These are phyloP conservation scores for Flexamia atlantica DNA, from an alignment of 2,888 invertebrate species.

Conservation along the genomic window DNA sequence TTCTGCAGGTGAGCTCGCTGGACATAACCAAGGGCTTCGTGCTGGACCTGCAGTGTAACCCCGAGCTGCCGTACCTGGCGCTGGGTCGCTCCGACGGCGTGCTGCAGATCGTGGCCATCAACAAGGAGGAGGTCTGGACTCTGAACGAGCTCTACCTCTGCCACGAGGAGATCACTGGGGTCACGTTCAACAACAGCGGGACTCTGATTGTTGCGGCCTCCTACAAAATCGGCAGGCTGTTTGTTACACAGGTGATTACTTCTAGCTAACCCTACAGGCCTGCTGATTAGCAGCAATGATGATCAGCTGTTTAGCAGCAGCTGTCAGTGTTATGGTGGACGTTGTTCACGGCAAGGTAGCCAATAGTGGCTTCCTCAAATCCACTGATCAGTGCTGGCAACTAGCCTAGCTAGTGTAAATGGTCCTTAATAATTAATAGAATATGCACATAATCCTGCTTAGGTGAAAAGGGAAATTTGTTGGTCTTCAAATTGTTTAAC, in stretches of 20 bases:
- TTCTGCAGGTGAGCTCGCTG: slow-evolving; percentile 17
- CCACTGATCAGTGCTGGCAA: too few relatives aligned
- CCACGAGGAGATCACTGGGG: slow-evolving; percentile 51
- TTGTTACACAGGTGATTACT: slow-evolving; percentile 58
- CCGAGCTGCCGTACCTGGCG: slow-evolving; percentile 47
- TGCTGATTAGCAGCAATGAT: too few relatives aligned
- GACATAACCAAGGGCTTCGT: slow-evolving; percentile 49
- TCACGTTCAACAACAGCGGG: slow-evolving; percentile 31
- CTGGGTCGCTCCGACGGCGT: slow-evolving; percentile 50
- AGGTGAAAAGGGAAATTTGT: too few relatives aligned
- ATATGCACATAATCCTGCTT: too few relatives aligned
- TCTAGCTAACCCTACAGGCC: too few relatives aligned
- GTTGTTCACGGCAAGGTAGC: too few relatives aligned
- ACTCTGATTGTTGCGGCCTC: slow-evolving; percentile 55
- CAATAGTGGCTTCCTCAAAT: too few relatives aligned
- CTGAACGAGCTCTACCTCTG: slow-evolving; percentile 43
- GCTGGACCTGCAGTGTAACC: slow-evolving; percentile 50
- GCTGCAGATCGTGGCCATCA: slow-evolving; percentile 39
- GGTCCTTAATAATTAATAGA: too few relatives aligned
- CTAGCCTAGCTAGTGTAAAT: too few relatives aligned
- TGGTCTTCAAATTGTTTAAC: too few relatives aligned
- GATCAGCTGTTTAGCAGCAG: too few relatives aligned
- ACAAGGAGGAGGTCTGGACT: not conserved
- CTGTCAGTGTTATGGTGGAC: too few relatives aligned
- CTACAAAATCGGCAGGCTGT: slow-evolving; percentile 53